Evolutionary conservation across 2,888 invertebrate genomes (phyloP), one percentile per base, ranked within the genome.

Genomic region (Caenorhabditis sp.): DNA sequence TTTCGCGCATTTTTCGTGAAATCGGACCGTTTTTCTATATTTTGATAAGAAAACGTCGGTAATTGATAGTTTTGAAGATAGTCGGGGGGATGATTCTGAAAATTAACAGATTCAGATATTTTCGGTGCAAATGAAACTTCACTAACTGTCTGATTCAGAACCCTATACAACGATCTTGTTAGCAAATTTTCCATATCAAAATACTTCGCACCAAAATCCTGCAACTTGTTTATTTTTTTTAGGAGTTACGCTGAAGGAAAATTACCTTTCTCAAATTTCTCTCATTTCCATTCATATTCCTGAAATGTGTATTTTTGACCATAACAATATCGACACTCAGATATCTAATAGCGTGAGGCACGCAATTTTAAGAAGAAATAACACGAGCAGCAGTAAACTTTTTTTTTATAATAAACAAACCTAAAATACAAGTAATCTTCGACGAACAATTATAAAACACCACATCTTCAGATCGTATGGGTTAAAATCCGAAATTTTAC

Each of bases 131-230:
- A 1, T 31, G 31, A 7, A 31, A 31, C 31, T 31, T 4, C 4
- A 0, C 58, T 59, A 65, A 69, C 68, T 20, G 67, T 62, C 20
- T 65, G 63, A 49, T 68, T 66, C 20, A 74, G 27, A 7, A 74
- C 74, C 59, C 64, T 63, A 50, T 74, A 74, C 8, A 74, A 43
- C 21, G 70, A 67, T 59, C 74, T 52, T n/a, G 74, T 74, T 53
- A 74, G 27, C 43, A 74, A 57, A 25, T 65, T 70, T 26, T 74
- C 74, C 74, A 74, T 69, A 31, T 74, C 74, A 43, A 74, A 74
- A 38, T 64, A 64, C 14, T 68, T 58, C 38, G 31, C 10, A 10
- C 31, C 31, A 10, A 10, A 31, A 31, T 7, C 10, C 31, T 31
- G 31, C 31, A 31, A 31, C 4, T 7, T 4, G 31, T 31, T 31